These are phyloP conservation scores for Sebastes flavidus DNA, from an alignment of 2,797 vertebrate species.

Conservation along the genomic window DNA sequence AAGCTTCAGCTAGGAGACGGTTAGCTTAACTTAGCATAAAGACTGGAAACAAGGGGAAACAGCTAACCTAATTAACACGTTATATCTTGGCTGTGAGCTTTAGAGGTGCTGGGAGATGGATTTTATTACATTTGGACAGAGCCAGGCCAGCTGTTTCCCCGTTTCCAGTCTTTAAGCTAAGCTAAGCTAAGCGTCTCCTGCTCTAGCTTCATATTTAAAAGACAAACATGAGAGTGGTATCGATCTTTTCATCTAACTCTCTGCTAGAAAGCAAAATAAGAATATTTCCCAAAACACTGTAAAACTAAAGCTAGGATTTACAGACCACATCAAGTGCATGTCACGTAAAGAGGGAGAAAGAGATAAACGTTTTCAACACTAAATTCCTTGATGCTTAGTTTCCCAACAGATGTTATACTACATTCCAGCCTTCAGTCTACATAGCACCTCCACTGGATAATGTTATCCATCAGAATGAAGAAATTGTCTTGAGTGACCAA, in stretches of 20 bases:
- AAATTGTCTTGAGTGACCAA: background rate
- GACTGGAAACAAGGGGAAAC: background rate
- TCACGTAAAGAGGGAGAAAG: background rate
- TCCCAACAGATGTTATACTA: too few species aligned
- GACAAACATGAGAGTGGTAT: background rate
- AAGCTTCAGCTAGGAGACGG: background rate
- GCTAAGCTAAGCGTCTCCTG: background rate
- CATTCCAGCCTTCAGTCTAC: too few species aligned
- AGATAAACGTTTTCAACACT: background rate
- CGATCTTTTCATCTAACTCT: background rate
- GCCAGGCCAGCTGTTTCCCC: background rate
- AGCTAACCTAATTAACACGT: background rate
- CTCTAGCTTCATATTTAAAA: background rate
- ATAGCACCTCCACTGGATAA: too few species aligned
- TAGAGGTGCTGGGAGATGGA: background rate
- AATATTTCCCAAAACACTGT: background rate
- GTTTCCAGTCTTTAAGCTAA: background rate
- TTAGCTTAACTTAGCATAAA: background rate
- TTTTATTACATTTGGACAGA: background rate
- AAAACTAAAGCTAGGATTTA: background rate
- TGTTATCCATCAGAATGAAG: too few species aligned
- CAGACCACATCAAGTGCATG: background rate
- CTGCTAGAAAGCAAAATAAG: background rate
- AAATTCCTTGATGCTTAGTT: too few species aligned
- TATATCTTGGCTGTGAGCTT: background rate